Conservation (phyloP, 2,113 vertebrate species). For the Cottus gobio region DNA sequence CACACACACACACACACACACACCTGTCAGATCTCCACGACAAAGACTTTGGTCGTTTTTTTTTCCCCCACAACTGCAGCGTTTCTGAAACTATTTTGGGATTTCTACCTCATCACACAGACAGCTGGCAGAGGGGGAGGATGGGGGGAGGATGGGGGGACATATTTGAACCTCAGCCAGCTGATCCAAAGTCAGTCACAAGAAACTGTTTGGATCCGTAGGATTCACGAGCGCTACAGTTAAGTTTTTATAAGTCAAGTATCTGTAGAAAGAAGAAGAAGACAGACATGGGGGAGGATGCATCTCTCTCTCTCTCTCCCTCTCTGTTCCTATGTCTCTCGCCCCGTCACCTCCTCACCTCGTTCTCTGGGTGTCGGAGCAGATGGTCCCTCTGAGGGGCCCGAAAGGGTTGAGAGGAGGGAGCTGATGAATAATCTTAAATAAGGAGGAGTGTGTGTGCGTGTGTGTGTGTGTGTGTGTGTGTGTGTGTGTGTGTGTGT, state of each 20-base stretch:
- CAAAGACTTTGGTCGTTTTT: background rate
- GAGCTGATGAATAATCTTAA: constrained; percentile 23
- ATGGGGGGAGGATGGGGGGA: background rate
- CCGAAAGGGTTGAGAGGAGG: constrained; percentile 9
- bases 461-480: background rate
- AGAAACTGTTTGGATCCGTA: background rate
- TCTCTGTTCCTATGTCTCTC: constrained; percentile 4
- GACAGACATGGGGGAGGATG: background rate
- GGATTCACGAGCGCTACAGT: background rate
- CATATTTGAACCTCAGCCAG: background rate
- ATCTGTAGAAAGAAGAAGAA: background rate
- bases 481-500: background rate
- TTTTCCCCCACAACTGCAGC: constrained; percentile 8
- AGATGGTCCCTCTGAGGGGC: constrained; percentile 42
- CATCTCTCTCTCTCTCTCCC: background rate
- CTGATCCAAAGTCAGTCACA: background rate
- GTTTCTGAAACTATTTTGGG: constrained; percentile 25
- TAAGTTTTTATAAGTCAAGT: background rate
- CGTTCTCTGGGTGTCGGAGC: constrained; percentile 23
- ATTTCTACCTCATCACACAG: constrained; percentile 1
- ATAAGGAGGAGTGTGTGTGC: background rate
- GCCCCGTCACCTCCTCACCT: constrained; percentile 7
- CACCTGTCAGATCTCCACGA: background rate
- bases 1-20: background rate
- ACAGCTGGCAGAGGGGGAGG: background rate